Evolutionary conservation across 2,888 invertebrate genomes (phyloP).

Genomic region (Synanthedon vespiformis): DNA sequence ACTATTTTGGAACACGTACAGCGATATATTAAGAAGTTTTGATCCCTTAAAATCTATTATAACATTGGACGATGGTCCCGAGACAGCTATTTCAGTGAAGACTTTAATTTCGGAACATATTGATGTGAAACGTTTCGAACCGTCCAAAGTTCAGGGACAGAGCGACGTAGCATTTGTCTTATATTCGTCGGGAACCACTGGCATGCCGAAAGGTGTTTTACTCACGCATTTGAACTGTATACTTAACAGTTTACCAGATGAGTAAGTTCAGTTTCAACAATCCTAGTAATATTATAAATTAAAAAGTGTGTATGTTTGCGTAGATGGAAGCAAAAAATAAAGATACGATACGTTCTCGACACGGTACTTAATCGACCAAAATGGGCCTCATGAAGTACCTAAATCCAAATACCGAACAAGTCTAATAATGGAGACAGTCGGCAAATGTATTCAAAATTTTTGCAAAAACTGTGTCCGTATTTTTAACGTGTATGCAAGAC

Average conservation of each 20-base stretch:
- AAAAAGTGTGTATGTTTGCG: no score
- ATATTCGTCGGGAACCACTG: constrained; percentile 79
- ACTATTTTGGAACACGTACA: constrained; percentile 49
- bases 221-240: constrained; percentile 71
- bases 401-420: no score
- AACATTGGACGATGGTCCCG: constrained; percentile 20
- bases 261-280: constrained; percentile 23
- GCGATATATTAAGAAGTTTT: constrained; percentile 25
- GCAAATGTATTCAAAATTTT: no score
- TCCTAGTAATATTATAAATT: no score
- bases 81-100: constrained; percentile 20
- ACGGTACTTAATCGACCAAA: no score
- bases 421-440: no score
- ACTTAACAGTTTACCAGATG: constrained; percentile 32
- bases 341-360: no score
- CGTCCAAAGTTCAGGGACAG: constrained; percentile 52
- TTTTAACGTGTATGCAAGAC: no score
- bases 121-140: constrained; percentile 39
- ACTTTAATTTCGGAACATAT: constrained; percentile 20
- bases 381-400: no score
- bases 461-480: no score
- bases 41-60: constrained; percentile 31
- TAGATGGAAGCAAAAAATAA: no score
- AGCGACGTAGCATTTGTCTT: constrained; percentile 52
- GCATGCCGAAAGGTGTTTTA: constrained; percentile 76